Base-by-base conservation (phyloP, 2,888 invertebrate species). In the Zelleria hepariella region DNA sequence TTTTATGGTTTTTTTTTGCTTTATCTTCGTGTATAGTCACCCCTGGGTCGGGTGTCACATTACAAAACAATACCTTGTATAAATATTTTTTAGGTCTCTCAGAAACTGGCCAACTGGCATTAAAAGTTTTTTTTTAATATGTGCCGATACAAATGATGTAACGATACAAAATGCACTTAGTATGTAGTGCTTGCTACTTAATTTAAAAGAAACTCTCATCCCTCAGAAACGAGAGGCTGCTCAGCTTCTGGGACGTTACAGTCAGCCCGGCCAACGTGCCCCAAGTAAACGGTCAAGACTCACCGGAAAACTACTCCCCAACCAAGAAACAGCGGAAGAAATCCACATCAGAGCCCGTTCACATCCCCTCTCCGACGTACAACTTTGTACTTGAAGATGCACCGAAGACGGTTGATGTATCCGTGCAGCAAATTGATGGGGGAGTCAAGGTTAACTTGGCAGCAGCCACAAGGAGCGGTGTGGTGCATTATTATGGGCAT, bases 401-500 rank as follows among this genome's bases (percentile, higher is more conserved):
- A 21, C 92, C 93, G 0, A 80, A 71, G 61, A 72, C 78, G 24
- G 73, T 87, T 0, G 82, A 85, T 48, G 91, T 92, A 0, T 78
- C 90, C 1, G 72, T 90, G 62, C 72, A 85, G 21, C 77, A 78
- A 3, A 86, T 87, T 8, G 90, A 91, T 4, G 90, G 89, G 0
- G 90, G 90, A 8, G 87, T 86, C 0, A 84, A 82, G 65, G 82
- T 77, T 77, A 91, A 65, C 76, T 83, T 75, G 67, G 79, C 87
- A 0, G 91, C 92, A 0, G 90, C 92, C 0, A 95, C 95, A 0
- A 90, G 93, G 66, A 94, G 93, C 70, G 97, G 97, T 0, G 92
- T 93, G 5, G 91, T 95, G 48, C 94, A 96, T 78, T 86, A 95
- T 59, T 97, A 95, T 76, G 91, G 93, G 58, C 93, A 94, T 69